Base-by-base conservation (phyloP, 2,888 invertebrate species). In the Calephelis perditalis region DNA sequence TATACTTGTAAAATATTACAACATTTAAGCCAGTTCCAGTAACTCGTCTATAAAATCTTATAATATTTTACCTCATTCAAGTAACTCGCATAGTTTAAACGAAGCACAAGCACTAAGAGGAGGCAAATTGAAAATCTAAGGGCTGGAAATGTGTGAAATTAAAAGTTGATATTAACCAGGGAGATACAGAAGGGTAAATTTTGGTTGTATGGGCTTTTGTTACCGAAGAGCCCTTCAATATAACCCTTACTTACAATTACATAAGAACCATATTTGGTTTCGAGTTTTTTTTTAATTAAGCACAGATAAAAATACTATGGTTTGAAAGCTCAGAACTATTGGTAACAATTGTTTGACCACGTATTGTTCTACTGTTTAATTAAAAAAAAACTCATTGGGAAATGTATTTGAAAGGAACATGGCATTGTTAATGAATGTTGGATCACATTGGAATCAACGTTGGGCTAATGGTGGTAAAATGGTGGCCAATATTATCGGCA, bases 101-200 rank as follows among this genome's bases (percentile, higher is more conserved):
- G 61, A 60, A 56, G 67, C 67, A 64, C 55, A 57, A 58, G 62
- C 62, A 54, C 52, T 54, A 54, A 54, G 52, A 54, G 52, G 58
- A 58, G 59, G 65, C 65, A 65, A 63, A 67, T 66, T 65, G 66
- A 68, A 54, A 67, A 64, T 68, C 66, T 63, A 62, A 61, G 60
- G 64, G 64, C 63, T 67, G 59, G 66, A 67, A 64, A 70, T 67
- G 63, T 63, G 65, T 60, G 67, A 67, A 68, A 67, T 67, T 66
- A 65, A 67, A 67, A 64, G 60, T 65, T 58, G 58, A 40, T 56
- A 58, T 58, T 45, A 40, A 40, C 15, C 62, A 58, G 63, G 60
- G 59, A 59, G 47, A 61, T 56, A 58, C 59, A 56, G 43, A 10
- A 56, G 64, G 60, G 57, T 60, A 58, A 45, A 46, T 57, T 56